Percentiles rank a stretch among this genome's conserved stretches.
These are phyloP conservation scores for Synergus laeviventris DNA, from an alignment of 2,888 invertebrate species.

Conservation along the genomic window DNA sequence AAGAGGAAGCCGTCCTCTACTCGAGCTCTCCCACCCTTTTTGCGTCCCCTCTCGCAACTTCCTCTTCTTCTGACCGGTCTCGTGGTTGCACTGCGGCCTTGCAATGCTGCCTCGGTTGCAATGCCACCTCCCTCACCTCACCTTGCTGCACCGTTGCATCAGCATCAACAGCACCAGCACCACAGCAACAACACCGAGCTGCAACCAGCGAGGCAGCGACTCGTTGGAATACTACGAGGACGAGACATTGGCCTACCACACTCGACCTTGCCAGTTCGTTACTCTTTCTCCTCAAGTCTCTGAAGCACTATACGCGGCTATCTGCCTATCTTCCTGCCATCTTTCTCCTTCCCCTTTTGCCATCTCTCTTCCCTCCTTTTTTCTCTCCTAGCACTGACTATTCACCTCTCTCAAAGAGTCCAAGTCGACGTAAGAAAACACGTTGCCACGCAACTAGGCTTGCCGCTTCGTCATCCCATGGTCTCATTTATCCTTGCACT, in stretches of 20 bases:
- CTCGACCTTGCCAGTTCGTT: constrained; percentile 76
- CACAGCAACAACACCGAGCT: constrained; percentile 48
- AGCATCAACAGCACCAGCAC: constrained; percentile 51
- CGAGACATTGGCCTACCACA: constrained; percentile 75
- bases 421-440: constrained; percentile 53
- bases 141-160: constrained; percentile 62
- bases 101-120: constrained; percentile 68
- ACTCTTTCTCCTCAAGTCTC: constrained; percentile 70
- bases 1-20: constrained; percentile 3
- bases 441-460: constrained; percentile 54
- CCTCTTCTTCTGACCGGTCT: constrained; percentile 64
- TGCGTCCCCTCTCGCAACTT: constrained; percentile 55
- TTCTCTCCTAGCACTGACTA: constrained; percentile 15
- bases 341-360: constrained; percentile 52
- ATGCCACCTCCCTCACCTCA: constrained; percentile 50
- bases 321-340: constrained; percentile 54
- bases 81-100: constrained; percentile 70
- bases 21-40: constrained; percentile 46
- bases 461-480: constrained; percentile 64
- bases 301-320: constrained; percentile 67
- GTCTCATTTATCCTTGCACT: constrained; percentile 63
- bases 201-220: constrained; percentile 45
- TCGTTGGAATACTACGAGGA: constrained; percentile 65
- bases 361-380: constrained; percentile 52
- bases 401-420: constrained; percentile 42